Evolutionary conservation across 2,113 vertebrate genomes (phyloP).

Genomic region (Boleophthalmus pectinirostris): DNA sequence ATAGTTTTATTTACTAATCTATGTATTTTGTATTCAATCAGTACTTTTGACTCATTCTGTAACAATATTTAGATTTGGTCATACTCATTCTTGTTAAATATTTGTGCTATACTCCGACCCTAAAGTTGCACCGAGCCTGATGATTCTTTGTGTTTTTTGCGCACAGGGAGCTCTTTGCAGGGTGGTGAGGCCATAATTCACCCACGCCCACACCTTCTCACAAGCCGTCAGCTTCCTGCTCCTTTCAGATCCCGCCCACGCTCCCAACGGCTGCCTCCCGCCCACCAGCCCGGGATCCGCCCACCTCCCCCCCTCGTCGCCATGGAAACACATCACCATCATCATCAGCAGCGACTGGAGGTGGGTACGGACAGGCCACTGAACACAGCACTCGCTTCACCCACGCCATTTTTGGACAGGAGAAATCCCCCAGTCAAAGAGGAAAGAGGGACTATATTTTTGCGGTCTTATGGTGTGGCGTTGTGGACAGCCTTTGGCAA

Average conservation of each 20-base stretch:
- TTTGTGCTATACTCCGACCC: background rate
- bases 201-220: slow-evolving; percentile 68
- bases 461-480: background rate
- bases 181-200: slow-evolving; percentile 72
- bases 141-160: background rate
- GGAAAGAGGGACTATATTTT: background rate
- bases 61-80: background rate
- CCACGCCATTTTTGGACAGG: background rate
- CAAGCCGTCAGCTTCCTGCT: slow-evolving; percentile 71
- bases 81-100: background rate
- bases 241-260: slow-evolving; percentile 73
- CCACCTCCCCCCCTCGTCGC: slow-evolving; percentile 67
- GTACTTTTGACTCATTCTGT: background rate
- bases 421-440: slow-evolving; percentile 8
- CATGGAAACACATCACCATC: slow-evolving; percentile 71
- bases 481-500: background rate
- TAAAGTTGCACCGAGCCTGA: background rate
- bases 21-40: no score
- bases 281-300: slow-evolving; percentile 74
- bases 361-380: slow-evolving; percentile 49
- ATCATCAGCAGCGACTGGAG: slow-evolving; percentile 66
- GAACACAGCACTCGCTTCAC: slow-evolving; percentile 9
- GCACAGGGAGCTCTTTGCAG: slow-evolving; percentile 54
- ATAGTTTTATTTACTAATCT: background rate
- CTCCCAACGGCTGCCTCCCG: slow-evolving; percentile 74